Conservation (phyloP, 1,140 invertebrate genomes). For the Sweltsa coloradensis region DNA sequence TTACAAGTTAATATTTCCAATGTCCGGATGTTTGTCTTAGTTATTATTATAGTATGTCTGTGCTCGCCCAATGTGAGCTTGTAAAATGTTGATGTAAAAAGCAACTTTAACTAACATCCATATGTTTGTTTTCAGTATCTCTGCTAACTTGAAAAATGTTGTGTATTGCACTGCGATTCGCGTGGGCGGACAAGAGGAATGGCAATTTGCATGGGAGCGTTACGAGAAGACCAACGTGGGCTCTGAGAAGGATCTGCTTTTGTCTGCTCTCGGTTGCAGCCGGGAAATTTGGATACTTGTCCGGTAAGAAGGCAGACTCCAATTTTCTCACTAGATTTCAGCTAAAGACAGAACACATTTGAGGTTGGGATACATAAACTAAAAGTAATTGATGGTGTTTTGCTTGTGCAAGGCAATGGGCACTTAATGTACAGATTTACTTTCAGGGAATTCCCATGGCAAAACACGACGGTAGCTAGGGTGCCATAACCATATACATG, state of each 20-base stretch:
- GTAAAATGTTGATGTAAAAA: neutral
- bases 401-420: no score
- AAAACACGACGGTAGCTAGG: no score
- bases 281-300: conserved; percentile 62
- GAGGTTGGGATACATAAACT: no score
- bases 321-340: no score
- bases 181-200: conserved; percentile 64
- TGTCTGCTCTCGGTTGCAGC: conserved; percentile 66
- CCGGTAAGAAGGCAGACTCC: conserved; percentile 32
- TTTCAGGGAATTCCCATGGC: no score
- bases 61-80: neutral
- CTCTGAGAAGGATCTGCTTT: conserved; percentile 58
- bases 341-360: no score
- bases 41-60: neutral
- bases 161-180: conserved; percentile 77
- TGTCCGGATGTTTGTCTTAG: neutral
- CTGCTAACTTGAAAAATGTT: conserved; percentile 62
- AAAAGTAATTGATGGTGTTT: no score
- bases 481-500: no score
- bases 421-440: no score
- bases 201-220: conserved; percentile 71
- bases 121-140: conserved; percentile 43
- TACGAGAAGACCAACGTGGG: conserved; percentile 60
- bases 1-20: no score
- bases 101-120: conserved; percentile 14